Conservation (phyloP, 2,113 vertebrate species). For the Tamias sibiricus region DNA sequence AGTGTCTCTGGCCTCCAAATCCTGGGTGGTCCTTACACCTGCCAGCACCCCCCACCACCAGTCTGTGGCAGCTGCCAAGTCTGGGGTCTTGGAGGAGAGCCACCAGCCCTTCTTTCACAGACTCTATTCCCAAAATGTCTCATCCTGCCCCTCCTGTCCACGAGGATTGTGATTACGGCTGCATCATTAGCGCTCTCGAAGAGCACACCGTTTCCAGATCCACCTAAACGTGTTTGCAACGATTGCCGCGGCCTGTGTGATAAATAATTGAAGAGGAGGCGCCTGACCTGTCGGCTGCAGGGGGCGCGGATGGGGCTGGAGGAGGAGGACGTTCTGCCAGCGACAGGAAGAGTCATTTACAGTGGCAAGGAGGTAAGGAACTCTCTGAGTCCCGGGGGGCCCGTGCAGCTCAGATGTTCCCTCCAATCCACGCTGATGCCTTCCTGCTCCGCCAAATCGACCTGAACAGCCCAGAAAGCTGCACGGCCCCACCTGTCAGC, state of each 20-base stretch:
- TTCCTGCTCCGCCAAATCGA: slow-evolving; percentile 89
- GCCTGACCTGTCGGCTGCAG: not conserved
- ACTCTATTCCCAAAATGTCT: not conserved
- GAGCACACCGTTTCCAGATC: slow-evolving; percentile 58
- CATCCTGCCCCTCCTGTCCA: slow-evolving; percentile 50
- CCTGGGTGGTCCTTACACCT: not conserved
- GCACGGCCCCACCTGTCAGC: slow-evolving; percentile 88
- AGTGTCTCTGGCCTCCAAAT: slow-evolving; percentile 53
- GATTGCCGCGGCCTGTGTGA: slow-evolving; percentile 80
- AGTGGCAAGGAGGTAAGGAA: slow-evolving; percentile 83
- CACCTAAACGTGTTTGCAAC: slow-evolving; percentile 83
- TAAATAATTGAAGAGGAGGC: slow-evolving; percentile 86
- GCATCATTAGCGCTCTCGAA: slow-evolving; percentile 43
- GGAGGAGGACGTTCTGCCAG: slow-evolving; percentile 65
- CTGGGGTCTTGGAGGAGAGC: not conserved
- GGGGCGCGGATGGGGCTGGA: slow-evolving; percentile 60
- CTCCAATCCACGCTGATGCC: slow-evolving; percentile 90
- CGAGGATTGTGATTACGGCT: not conserved
- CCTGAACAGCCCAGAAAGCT: slow-evolving; percentile 88
- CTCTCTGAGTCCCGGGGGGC: slow-evolving; percentile 86
- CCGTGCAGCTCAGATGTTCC: slow-evolving; percentile 85
- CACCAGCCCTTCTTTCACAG: too few relatives aligned
- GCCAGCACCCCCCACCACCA: not conserved
- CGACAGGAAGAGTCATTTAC: slow-evolving; percentile 84
- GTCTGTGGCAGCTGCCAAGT: not conserved